Evolutionary conservation across 2,888 invertebrate genomes (phyloP).

Genomic region (Rhamnusium bicolor): DNA sequence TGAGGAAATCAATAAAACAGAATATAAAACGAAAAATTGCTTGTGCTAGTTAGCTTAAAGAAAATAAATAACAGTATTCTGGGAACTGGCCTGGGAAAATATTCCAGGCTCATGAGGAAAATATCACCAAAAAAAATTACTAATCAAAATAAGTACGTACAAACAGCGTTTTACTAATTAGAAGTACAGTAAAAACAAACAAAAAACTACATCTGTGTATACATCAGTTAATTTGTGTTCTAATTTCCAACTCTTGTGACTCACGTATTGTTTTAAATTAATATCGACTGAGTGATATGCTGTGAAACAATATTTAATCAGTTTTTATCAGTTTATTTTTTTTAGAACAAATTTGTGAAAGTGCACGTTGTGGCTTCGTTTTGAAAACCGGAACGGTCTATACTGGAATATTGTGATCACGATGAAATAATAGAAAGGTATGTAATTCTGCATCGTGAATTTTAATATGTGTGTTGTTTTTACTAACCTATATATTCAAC

Average conservation of each 20-base stretch:
- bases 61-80: conserved; percentile 21
- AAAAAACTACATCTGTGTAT: not conserved
- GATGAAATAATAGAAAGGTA: conserved; percentile 35
- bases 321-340: not conserved
- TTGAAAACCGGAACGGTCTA: conserved; percentile 35
- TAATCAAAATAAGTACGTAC: not conserved
- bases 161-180: not conserved
- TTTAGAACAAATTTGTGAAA: conserved; percentile 31
- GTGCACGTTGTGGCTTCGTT: conserved; percentile 25
- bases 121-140: not conserved
- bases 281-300: not conserved
- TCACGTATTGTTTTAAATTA: not conserved
- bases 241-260: not conserved
- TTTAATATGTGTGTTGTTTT: not conserved
- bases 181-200: not conserved
- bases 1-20: conserved; percentile 17
- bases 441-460: conserved; percentile 7
- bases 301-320: not conserved
- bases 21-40: conserved; percentile 10
- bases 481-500: conserved; percentile 30
- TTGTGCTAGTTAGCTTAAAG: conserved; percentile 9
- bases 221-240: not conserved
- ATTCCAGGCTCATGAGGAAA: not conserved
- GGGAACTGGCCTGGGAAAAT: conserved; percentile 3
- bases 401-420: conserved; percentile 14